Conservation (phyloP, 2,797 vertebrate genomes). For the Thalassophryne amazonica region DNA sequence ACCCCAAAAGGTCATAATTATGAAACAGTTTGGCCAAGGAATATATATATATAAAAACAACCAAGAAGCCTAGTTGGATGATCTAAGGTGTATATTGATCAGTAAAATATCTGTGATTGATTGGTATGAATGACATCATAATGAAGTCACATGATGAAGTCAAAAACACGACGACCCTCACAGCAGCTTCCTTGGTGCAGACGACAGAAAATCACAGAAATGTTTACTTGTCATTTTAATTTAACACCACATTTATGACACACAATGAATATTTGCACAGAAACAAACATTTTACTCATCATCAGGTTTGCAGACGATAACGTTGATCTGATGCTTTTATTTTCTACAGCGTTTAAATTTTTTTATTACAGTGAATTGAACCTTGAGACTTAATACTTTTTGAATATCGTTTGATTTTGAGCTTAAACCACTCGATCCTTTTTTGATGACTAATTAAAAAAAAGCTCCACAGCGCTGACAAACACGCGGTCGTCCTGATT, state of each 20-base stretch:
- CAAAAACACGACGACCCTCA: no score
- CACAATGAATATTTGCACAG: constrained; percentile 61
- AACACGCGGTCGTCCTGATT: constrained; percentile 27
- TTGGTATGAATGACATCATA: no score
- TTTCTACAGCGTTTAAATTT: constrained; percentile 16
- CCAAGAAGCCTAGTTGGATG: no score
- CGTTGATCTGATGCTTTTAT: constrained; percentile 1
- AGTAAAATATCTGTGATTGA: no score
- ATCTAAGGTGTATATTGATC: no score
- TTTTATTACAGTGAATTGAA: constrained; percentile 18
- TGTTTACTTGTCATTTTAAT: constrained; percentile 63
- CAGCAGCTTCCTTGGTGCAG: no score
- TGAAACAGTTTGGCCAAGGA: no score
- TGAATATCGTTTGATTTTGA: constrained; percentile 4
- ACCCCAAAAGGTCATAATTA: no score
- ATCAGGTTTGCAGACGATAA: constrained; percentile 32
- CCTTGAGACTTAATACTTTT: constrained; percentile 13
- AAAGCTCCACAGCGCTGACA: no score
- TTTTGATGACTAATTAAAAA: constrained; percentile 3
- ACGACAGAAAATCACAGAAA: constrained; percentile 18
- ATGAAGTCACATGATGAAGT: no score
- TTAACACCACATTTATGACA: constrained; percentile 62
- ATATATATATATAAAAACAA: no score
- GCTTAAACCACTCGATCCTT: constrained; percentile 1
- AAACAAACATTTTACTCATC: constrained; percentile 43